A percentile compares a stretch with the other conserved stretches of the same genome.
phyloP scores from a whole-genome alignment of 2,113 vertebrate species.

The Rhinoptilus africanus region DNA sequence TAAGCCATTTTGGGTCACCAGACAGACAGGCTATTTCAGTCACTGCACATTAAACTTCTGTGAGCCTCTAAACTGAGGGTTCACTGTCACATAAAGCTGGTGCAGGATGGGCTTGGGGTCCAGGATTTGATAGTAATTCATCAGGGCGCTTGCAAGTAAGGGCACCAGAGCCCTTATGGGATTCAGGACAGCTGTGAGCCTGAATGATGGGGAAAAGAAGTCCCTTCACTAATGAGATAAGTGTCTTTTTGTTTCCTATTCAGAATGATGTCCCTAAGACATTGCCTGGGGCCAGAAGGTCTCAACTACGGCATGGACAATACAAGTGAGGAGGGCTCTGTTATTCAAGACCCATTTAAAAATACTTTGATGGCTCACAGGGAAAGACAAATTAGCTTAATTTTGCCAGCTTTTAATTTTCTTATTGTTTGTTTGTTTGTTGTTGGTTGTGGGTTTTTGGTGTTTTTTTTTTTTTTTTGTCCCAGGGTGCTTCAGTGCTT shows the following conservation, averaged over 20 bases:
- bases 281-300: background rate
- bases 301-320: background rate
- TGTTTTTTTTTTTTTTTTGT: background rate
- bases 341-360: background rate
- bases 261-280: background rate
- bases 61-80: background rate
- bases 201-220: background rate
- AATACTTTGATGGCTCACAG: background rate
- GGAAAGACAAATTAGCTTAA: background rate
- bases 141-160: background rate
- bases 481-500: background rate
- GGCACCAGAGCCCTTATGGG: background rate
- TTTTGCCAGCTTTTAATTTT: background rate
- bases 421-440: background rate
- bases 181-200: background rate
- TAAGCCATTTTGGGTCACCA: background rate
- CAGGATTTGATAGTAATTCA: background rate
- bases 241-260: background rate
- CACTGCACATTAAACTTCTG: background rate
- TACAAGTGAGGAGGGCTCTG: background rate
- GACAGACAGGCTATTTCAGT: slow-evolving; percentile 9
- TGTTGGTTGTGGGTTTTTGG: background rate
- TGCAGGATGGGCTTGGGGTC: background rate
- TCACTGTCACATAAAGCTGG: background rate
- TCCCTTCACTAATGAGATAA: background rate